phyloP scores from a whole-genome alignment of 1,140 invertebrate species.

The Geopemphigus sp. region DNA sequence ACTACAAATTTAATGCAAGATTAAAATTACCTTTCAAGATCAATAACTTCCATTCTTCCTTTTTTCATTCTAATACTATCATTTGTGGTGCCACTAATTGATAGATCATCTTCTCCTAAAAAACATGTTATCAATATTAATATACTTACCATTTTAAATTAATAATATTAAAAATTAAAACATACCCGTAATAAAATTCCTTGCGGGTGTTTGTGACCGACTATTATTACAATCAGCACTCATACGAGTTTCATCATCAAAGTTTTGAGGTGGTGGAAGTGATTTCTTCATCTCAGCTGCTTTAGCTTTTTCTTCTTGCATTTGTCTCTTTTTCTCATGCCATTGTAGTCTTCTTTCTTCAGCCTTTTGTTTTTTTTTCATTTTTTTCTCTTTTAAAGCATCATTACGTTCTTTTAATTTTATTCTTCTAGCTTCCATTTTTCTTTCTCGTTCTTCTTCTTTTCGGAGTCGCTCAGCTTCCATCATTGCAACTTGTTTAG shows the following conservation, averaged over 20 bases:
- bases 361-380: conserved; percentile 51
- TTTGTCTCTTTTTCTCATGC: conserved; percentile 50
- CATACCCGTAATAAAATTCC: conserved; percentile 47
- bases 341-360: conserved; percentile 51
- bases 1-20: neutral
- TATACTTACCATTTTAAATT: neutral
- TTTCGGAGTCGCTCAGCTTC: conserved; percentile 51
- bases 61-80: conserved; percentile 67
- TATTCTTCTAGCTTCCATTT: conserved; percentile 51
- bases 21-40: conserved; percentile 61
- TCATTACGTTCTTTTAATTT: conserved; percentile 51
- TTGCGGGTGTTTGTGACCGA: conserved; percentile 55
- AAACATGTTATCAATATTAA: neutral
- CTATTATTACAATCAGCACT: conserved; percentile 65
- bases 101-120: conserved; percentile 62
- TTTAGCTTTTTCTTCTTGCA: conserved; percentile 51
- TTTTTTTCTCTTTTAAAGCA: conserved; percentile 51
- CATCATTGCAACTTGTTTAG: conserved; percentile 50
- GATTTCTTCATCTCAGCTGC: conserved; percentile 51
- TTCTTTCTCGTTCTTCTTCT: conserved; percentile 52
- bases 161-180: neutral
- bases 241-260: conserved; percentile 85
- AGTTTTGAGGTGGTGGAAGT: conserved; percentile 61
- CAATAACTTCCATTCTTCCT: conserved; percentile 73
- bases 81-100: conserved; percentile 63